Evolutionary conservation across 35 echinoderm and acorn worm species (phyloP), one percentile per base, ranked within the genome.

Genomic region (Diadema setosum): DNA sequence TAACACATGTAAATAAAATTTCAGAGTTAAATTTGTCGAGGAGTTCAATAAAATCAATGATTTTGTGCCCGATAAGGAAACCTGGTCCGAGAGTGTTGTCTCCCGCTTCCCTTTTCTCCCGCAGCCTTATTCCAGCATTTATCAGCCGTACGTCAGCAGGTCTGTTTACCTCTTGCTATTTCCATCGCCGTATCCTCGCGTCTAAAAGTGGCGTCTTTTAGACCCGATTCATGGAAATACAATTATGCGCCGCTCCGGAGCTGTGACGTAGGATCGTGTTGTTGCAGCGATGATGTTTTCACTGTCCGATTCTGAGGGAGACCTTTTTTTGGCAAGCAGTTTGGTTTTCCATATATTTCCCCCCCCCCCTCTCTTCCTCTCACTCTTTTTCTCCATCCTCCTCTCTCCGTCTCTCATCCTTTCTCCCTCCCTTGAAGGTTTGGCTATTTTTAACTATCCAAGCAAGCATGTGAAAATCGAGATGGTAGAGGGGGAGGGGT

Each of bases 201-300:
- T 44, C 73, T 78, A 78, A 78, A 78, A 78, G 73, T 78, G 73
- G 73, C 73, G 40, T 78, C 63, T 78, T 78, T 78, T 78, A 78
- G 73, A 42, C 40, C 39, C 36, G 73, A 78, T 78, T 78, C 73
- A 78, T 78, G 73, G 73, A 78, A 78, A 78, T 42, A 36, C 35
- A 78, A 78, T 78, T 78, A 78, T 78, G 73, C 73, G 40, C 33
- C 44, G 20, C 73, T 78, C 73, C 44, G 1, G 12, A 41, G 35
- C 40, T 78, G 73, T 78, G 73, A 78, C 73, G 73, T 78, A 78
- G 73, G 35, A 42, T 18, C 21, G 40, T 78, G 40, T 78, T 78
- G 40, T 78, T 44, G 73, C 44, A 44, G 14, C 7, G 73, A 42
- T 44, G 73, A 78, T 26, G 73, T 78, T 78, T 44, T 76, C 70